phyloP scores from a whole-genome alignment of 1,140 invertebrate species.

The Bemisia tabaci region DNA sequence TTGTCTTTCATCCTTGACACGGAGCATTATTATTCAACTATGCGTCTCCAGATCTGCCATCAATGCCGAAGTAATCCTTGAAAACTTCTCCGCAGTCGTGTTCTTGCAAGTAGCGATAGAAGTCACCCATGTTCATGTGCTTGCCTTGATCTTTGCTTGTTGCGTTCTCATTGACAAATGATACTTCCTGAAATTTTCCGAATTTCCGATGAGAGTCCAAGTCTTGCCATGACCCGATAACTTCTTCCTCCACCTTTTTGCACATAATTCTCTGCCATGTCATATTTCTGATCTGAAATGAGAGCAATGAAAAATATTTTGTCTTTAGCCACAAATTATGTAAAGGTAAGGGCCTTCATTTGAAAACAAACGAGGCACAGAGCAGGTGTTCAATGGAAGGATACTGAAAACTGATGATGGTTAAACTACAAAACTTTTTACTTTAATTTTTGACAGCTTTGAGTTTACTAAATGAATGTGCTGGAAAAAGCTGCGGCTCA shows the following conservation, averaged over 20 bases:
- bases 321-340: too few relatives aligned
- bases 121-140: constrained; percentile 58
- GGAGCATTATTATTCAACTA: too few relatives aligned
- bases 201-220: constrained; percentile 39
- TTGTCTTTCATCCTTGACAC: too few relatives aligned
- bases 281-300: constrained; percentile 37
- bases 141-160: constrained; percentile 32
- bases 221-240: neutral
- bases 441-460: too few relatives aligned
- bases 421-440: too few relatives aligned
- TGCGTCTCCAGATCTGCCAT: constrained; percentile 29
- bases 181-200: constrained; percentile 50
- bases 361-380: too few relatives aligned
- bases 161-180: constrained; percentile 41
- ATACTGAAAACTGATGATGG: too few relatives aligned
- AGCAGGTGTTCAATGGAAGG: too few relatives aligned
- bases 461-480: too few relatives aligned
- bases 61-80: constrained; percentile 61
- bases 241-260: constrained; percentile 33
- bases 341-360: too few relatives aligned
- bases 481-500: too few relatives aligned
- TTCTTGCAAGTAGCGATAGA: constrained; percentile 52
- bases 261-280: constrained; percentile 41
- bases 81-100: constrained; percentile 51
- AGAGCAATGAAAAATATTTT: too few relatives aligned